phyloP scores from a whole-genome alignment of 2,113 vertebrate species.

The Tychaedon coryphoeus region DNA sequence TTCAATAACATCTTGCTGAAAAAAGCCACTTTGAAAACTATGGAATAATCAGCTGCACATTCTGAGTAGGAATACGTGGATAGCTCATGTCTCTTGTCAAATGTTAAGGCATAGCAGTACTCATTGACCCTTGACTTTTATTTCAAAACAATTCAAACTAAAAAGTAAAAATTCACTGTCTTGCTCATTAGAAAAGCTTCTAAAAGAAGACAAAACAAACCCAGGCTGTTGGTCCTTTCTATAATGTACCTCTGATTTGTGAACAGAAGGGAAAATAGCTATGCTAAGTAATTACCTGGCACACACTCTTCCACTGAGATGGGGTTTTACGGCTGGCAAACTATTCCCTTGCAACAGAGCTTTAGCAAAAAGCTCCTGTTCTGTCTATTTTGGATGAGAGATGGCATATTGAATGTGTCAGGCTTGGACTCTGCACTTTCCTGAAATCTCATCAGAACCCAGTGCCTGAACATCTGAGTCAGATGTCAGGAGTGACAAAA shows the following conservation, averaged over 20 bases:
- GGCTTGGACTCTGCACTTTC: background rate
- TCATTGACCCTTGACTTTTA: background rate
- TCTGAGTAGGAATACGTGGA: background rate
- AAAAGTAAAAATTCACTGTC: background rate
- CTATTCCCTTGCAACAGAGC: background rate
- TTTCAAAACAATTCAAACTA: background rate
- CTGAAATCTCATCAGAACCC: conserved; percentile 1
- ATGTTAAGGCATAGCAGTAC: fast-evolving
- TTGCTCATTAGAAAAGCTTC: background rate
- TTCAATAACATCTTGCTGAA: background rate
- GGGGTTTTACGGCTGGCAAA: background rate
- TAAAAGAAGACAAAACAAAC: background rate
- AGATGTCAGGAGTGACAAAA: background rate
- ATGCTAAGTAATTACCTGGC: background rate
- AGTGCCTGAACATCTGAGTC: background rate
- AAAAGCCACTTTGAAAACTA: background rate
- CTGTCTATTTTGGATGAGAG: background rate
- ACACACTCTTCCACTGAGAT: background rate
- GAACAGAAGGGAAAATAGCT: background rate
- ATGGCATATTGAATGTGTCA: background rate
- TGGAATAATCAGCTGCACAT: background rate
- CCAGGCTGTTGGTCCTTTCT: background rate
- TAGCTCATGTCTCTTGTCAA: background rate
- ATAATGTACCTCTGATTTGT: background rate
- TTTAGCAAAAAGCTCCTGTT: background rate